A percentile compares a stretch with the other conserved stretches of the same genome.
Conservation (phyloP, 2,113 vertebrate species). For the Psammodynastes pulverulentus region DNA sequence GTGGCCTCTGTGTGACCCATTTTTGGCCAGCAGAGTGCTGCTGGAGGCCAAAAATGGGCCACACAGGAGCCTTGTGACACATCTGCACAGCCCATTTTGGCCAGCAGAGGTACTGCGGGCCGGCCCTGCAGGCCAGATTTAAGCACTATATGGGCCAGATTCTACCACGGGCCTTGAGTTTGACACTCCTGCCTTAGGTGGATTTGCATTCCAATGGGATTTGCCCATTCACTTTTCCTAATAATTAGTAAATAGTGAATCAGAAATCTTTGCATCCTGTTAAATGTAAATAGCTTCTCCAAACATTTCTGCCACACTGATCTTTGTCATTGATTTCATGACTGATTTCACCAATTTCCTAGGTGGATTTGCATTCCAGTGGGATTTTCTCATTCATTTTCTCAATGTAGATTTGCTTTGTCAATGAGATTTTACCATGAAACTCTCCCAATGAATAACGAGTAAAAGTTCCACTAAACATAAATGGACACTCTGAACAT, state of each 20-base stretch:
- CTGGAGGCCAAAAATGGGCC: too few species aligned
- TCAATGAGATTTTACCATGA: not conserved
- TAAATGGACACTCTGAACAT: not conserved
- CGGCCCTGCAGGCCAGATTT: too few species aligned
- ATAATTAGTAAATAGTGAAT: not conserved
- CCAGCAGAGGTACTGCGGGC: too few species aligned
- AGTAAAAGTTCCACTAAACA: not conserved
- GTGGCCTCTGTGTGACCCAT: too few species aligned
- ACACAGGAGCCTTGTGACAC: too few species aligned
- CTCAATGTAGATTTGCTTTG: not conserved
- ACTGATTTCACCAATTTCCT: not conserved
- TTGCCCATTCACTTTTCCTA: not conserved
- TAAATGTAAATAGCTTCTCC: not conserved
- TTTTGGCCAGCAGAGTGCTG: too few species aligned
- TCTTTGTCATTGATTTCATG: too few species aligned
- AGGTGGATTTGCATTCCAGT: not conserved
- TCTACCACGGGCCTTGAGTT: too few species aligned
- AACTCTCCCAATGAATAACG: not conserved
- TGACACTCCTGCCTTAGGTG: not conserved
- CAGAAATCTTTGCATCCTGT: not conserved
- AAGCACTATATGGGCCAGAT: too few species aligned
- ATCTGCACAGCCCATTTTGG: too few species aligned
- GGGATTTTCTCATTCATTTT: too few species aligned
- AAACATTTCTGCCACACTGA: too few species aligned
- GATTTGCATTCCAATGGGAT: not conserved